A percentile compares a stretch with the other conserved stretches of the same genome.
Evolutionary conservation across 2,797 vertebrate genomes (phyloP).

Genomic region (Paramormyrops hopkinsi): DNA sequence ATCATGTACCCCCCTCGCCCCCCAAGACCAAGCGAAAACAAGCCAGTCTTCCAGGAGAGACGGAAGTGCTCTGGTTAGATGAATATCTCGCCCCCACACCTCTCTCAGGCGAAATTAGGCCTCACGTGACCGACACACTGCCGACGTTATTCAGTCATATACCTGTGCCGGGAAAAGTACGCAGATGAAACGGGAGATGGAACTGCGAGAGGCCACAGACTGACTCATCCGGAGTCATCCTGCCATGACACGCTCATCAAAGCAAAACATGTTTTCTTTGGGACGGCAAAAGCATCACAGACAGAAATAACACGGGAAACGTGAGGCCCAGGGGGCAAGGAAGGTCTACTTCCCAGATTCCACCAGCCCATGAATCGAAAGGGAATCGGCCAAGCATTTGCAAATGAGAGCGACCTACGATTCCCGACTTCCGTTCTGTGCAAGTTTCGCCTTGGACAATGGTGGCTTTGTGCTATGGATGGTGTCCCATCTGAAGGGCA

Average conservation of each 20-base stretch:
- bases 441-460: constrained; percentile 2
- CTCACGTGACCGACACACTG: constrained; percentile 10
- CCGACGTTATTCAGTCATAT: background rate
- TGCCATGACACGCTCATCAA: constrained; percentile 16
- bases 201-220: background rate
- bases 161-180: background rate
- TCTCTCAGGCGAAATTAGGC: background rate
- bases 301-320: background rate
- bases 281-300: constrained; percentile 11
- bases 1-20: background rate
- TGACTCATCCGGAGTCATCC: constrained; percentile 13
- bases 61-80: background rate
- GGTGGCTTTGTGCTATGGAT: constrained; percentile 14
- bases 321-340: background rate
- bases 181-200: background rate
- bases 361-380: background rate
- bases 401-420: constrained; percentile 18
- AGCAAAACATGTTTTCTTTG: constrained; percentile 21
- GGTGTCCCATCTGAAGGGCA: constrained; percentile 7
- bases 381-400: constrained; percentile 1
- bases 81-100: background rate
- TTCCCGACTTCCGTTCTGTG: constrained; percentile 12
- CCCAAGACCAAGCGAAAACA: background rate
- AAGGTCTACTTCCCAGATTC: background rate
- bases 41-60: constrained; percentile 1